These are phyloP conservation scores for Spondyliosoma cantharus DNA, from an alignment of 2,797 vertebrate genomes.

Conservation along the genomic window DNA sequence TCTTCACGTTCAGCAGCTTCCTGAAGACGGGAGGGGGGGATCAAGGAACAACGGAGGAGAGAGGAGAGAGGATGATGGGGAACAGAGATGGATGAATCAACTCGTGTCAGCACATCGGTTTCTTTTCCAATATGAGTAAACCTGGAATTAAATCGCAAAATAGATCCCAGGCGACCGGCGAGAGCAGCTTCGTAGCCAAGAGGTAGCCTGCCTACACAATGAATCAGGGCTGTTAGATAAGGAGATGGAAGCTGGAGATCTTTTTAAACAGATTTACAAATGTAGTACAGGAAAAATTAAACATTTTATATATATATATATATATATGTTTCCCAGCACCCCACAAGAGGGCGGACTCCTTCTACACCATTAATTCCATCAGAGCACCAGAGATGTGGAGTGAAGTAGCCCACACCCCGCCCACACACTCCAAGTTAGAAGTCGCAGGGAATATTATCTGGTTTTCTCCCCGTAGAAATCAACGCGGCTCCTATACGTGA, in stretches of 20 bases:
- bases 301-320: not conserved
- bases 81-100: slow-evolving; percentile 18
- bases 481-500: not conserved
- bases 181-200: slow-evolving; percentile 37
- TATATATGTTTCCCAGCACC: slow-evolving; percentile 23
- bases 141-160: slow-evolving; percentile 28
- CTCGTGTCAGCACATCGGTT: not conserved
- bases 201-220: slow-evolving; percentile 62
- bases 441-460: slow-evolving; percentile 42
- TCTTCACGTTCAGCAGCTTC: slow-evolving; percentile 89
- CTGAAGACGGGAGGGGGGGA: slow-evolving; percentile 65
- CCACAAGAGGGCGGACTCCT: slow-evolving; percentile 76
- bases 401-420: slow-evolving; percentile 62
- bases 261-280: slow-evolving; percentile 32
- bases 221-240: slow-evolving; percentile 62
- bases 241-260: slow-evolving; percentile 48
- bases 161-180: slow-evolving; percentile 25
- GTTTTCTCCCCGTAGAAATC: slow-evolving; percentile 54
- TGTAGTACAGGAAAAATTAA: not conserved
- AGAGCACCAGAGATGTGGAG: slow-evolving; percentile 36
- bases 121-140: not conserved
- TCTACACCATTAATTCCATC: slow-evolving; percentile 62
- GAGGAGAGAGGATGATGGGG: not conserved
- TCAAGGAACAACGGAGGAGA: slow-evolving; percentile 19
- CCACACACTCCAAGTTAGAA: slow-evolving; percentile 63